These are phyloP conservation scores for Myotis planiceps DNA, from an alignment of 2,797 vertebrate species.

Conservation along the genomic window DNA sequence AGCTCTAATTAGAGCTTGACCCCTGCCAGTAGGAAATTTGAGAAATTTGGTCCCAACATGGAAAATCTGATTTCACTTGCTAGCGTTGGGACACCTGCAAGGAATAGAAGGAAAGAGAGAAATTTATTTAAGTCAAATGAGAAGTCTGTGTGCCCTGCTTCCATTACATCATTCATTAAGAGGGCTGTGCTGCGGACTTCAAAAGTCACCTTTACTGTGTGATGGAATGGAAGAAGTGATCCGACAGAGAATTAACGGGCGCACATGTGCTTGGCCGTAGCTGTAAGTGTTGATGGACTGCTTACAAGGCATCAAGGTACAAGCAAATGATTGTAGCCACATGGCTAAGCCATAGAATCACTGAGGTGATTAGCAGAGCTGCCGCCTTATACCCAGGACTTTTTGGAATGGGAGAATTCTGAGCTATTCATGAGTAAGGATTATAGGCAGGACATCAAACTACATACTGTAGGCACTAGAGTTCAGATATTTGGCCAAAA, in stretches of 20 bases:
- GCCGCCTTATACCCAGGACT: neutral
- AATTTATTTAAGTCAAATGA: conserved; percentile 16
- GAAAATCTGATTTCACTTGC: conserved; percentile 68
- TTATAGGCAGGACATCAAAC: neutral
- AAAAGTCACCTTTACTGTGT: neutral
- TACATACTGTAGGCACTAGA: neutral
- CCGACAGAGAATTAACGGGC: conserved; percentile 11
- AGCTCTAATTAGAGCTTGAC: conserved; percentile 54
- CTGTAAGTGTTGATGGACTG: conserved; percentile 20
- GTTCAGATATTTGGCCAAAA: neutral
- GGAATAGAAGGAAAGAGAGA: neutral
- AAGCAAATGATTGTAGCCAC: neutral
- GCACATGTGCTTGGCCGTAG: neutral
- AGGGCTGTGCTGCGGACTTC: neutral
- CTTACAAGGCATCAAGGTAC: neutral
- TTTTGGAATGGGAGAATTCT: neutral
- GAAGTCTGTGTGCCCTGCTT: conserved; percentile 1
- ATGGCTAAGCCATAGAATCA: neutral
- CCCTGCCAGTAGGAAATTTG: conserved; percentile 50
- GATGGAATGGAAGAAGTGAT: conserved; percentile 63
- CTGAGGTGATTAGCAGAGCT: neutral
- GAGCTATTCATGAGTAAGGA: neutral
- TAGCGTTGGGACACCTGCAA: conserved; percentile 54
- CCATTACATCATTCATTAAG: conserved; percentile 51
- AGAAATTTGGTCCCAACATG: conserved; percentile 49